Evolutionary conservation across 2,888 invertebrate genomes (phyloP).

Genomic region (Ennomos quercinarius): DNA sequence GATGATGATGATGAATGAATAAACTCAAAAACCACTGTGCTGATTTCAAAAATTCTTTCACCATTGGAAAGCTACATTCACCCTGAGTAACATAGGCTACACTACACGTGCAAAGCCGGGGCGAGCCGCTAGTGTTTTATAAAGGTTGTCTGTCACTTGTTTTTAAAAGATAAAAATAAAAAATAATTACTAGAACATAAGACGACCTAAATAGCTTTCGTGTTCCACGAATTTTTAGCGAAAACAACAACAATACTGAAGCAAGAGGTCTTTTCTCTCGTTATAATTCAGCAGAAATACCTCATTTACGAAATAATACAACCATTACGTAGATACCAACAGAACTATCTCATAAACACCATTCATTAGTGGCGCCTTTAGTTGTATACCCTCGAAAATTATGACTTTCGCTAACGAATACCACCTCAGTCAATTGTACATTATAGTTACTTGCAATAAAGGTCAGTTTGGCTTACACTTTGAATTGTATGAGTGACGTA

Average conservation of each 20-base stretch:
- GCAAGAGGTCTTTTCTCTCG: not conserved
- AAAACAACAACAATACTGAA: not conserved
- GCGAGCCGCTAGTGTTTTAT: too few relatives aligned
- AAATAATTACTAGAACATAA: too few relatives aligned
- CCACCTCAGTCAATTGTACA: slow-evolving; percentile 8
- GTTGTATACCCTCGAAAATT: slow-evolving; percentile 27
- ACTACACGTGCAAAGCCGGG: too few relatives aligned
- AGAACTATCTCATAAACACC: slow-evolving; percentile 33
- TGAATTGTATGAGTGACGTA: not conserved
- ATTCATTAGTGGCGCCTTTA: slow-evolving; percentile 28
- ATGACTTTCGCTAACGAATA: slow-evolving; percentile 13
- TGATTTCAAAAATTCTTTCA: too few relatives aligned
- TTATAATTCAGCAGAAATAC: not conserved
- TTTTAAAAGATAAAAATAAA: too few relatives aligned
- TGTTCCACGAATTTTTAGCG: not conserved
- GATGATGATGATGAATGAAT: too few relatives aligned
- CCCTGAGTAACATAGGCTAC: too few relatives aligned
- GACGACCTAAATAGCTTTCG: not conserved
- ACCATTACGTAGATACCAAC: slow-evolving; percentile 24
- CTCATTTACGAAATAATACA: slow-evolving; percentile 9
- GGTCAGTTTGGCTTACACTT: slow-evolving; percentile 3
- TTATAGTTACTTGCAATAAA: not conserved
- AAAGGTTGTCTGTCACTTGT: too few relatives aligned
- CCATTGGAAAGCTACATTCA: too few relatives aligned
- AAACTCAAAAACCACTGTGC: too few relatives aligned